These are phyloP conservation scores for Danio aesculapii DNA, from an alignment of 2,797 vertebrate genomes.

Conservation along the genomic window DNA sequence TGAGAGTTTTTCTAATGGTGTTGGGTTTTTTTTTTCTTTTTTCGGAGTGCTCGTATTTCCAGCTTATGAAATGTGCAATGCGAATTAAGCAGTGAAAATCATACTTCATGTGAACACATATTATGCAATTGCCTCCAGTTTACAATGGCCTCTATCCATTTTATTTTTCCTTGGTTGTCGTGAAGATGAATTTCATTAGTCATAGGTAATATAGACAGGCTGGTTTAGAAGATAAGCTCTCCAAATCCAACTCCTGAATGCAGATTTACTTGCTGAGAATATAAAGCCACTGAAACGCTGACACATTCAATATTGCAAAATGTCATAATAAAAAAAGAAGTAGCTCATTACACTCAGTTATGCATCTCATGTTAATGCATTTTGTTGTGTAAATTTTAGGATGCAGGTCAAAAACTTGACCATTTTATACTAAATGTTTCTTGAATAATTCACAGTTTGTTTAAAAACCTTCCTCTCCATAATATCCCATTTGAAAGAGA, in stretches of 20 bases:
- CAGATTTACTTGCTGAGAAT: not conserved
- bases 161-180: not conserved
- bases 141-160: not conserved
- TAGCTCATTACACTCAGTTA: not conserved
- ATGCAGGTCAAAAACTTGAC: not conserved
- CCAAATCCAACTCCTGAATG: conserved; percentile 6
- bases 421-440: not conserved
- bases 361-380: not conserved
- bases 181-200: conserved; percentile 17
- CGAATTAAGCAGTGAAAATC: not conserved
- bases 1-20: conserved; percentile 56
- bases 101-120: conserved; percentile 1
- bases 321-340: not conserved
- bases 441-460: too few species aligned
- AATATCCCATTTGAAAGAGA: too few species aligned
- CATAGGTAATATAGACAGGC: not conserved
- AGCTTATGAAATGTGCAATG: not conserved
- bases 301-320: not conserved
- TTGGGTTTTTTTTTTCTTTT: too few species aligned
- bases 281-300: not conserved
- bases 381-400: not conserved
- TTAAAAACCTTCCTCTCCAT: too few species aligned
- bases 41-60: conserved; percentile 15
- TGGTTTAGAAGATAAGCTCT: conserved; percentile 25
- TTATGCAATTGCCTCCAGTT: not conserved